phyloP scores from a whole-genome alignment of 2,797 vertebrate genomes.

The Dicrostonyx torquatus region DNA sequence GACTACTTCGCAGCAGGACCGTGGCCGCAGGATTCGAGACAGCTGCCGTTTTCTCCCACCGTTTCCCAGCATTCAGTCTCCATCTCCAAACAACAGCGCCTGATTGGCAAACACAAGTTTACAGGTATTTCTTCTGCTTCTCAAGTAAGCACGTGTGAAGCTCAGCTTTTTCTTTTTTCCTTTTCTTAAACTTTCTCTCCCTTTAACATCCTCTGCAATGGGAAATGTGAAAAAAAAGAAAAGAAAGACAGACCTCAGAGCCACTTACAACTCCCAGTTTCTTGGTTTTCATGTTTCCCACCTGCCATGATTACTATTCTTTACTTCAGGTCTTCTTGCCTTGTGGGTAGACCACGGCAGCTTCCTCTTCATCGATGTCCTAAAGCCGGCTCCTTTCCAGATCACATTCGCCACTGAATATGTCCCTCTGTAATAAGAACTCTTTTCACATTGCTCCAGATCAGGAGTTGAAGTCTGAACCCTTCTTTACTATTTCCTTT shows the following conservation, averaged over 20 bases:
- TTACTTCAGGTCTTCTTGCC: background rate
- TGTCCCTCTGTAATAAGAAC: background rate
- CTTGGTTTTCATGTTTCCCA: background rate
- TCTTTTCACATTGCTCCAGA: background rate
- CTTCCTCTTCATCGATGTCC: background rate
- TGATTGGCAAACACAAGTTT: background rate
- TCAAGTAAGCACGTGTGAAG: background rate
- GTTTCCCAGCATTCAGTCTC: background rate
- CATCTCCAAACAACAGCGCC: background rate
- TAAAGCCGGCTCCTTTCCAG: background rate
- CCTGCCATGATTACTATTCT: background rate
- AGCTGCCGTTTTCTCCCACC: background rate
- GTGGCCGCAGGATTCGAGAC: background rate
- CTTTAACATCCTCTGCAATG: background rate
- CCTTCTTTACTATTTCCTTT: background rate
- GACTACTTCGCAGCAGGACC: background rate
- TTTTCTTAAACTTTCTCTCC: background rate
- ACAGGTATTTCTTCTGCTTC: background rate
- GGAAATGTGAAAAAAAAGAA: background rate
- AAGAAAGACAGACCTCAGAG: background rate
- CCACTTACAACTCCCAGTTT: background rate
- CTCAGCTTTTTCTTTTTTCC: background rate
- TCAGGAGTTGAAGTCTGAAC: background rate
- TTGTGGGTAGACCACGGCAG: background rate
- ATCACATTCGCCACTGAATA: background rate